These are phyloP conservation scores for Oryzaephilus surinamensis DNA, from an alignment of 1,140 invertebrate species.

Conservation along the genomic window DNA sequence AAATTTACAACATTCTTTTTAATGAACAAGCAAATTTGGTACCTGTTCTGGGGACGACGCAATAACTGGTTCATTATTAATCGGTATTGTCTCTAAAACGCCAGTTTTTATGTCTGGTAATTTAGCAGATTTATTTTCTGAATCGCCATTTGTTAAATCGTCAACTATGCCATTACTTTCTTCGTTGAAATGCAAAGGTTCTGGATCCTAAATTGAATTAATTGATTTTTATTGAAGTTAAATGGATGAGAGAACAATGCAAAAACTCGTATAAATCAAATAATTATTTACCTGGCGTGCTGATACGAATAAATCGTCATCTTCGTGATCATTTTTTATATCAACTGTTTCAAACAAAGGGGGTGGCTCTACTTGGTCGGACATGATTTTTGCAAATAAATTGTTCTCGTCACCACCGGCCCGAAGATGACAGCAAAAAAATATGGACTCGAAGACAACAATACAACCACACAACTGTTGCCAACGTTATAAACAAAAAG, in stretches of 20 bases:
- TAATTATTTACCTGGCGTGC: slow-evolving; percentile 55
- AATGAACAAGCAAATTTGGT: not conserved
- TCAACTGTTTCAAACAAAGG: slow-evolving; percentile 59
- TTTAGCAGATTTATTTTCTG: slow-evolving; percentile 38
- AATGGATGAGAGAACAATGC: not conserved
- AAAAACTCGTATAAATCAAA: not conserved
- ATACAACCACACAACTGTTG: too few relatives aligned
- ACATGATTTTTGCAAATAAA: too few relatives aligned
- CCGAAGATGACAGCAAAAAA: too few relatives aligned
- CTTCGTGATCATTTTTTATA: slow-evolving; percentile 49
- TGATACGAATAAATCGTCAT: slow-evolving; percentile 68
- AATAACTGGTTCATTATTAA: slow-evolving; percentile 44
- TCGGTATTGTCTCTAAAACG: slow-evolving; percentile 37
- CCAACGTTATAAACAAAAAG: too few relatives aligned
- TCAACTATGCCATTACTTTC: slow-evolving; percentile 17
- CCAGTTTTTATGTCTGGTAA: slow-evolving; percentile 37
- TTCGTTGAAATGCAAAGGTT: not conserved
- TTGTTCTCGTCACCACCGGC: too few relatives aligned
- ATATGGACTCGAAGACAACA: too few relatives aligned
- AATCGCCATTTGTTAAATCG: slow-evolving; percentile 27
- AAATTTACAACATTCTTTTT: slow-evolving; percentile 4
- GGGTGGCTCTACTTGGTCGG: slow-evolving; percentile 52
- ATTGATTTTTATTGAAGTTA: too few relatives aligned
- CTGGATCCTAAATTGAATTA: not conserved
- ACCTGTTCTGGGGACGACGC: slow-evolving; percentile 24